Percentiles rank a stretch among this genome's conserved stretches.
phyloP scores from a whole-genome alignment of 1,140 invertebrate species.

The Drosophila fuyamai region DNA sequence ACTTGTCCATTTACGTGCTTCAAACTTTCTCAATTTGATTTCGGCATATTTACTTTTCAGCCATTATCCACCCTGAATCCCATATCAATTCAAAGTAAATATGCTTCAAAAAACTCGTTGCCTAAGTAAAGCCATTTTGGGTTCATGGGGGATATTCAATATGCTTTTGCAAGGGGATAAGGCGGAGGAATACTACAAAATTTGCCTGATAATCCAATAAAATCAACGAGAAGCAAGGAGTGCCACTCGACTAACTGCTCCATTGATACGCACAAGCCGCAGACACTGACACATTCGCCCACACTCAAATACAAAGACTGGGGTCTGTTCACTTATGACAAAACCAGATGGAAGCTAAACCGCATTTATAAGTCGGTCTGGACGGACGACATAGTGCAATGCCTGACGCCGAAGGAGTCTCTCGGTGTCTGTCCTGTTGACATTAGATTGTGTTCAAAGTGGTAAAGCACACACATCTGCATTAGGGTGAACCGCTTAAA shows the following conservation, averaged over 20 bases:
- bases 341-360: conserved; percentile 74
- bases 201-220: conserved; percentile 79
- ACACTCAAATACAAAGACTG: conserved; percentile 9
- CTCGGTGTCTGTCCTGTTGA: conserved; percentile 64
- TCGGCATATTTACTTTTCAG: conserved; percentile 18
- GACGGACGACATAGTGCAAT: conserved; percentile 43
- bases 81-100: conserved; percentile 44
- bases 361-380: conserved; percentile 74
- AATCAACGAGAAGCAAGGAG: conserved; percentile 60
- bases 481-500: conserved; percentile 18
- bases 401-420: conserved; percentile 33
- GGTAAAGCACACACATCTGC: conserved; percentile 45
- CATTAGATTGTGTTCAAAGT: conserved; percentile 82
- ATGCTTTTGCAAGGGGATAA: conserved; percentile 25
- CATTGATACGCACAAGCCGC: conserved; percentile 63
- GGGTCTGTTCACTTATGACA: conserved; percentile 46
- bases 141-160: conserved; percentile 48
- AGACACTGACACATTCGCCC: conserved; percentile 12
- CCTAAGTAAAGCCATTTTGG: conserved; percentile 47
- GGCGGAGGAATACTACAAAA: conserved; percentile 61
- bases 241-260: conserved; percentile 71
- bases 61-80: conserved; percentile 17
- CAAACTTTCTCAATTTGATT: conserved; percentile 31
- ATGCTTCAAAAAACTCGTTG: conserved; percentile 32
- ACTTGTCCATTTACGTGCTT: conserved; percentile 5